These are phyloP conservation scores for Helogale parvula DNA, from an alignment of 2,113 vertebrate genomes.

Conservation along the genomic window DNA sequence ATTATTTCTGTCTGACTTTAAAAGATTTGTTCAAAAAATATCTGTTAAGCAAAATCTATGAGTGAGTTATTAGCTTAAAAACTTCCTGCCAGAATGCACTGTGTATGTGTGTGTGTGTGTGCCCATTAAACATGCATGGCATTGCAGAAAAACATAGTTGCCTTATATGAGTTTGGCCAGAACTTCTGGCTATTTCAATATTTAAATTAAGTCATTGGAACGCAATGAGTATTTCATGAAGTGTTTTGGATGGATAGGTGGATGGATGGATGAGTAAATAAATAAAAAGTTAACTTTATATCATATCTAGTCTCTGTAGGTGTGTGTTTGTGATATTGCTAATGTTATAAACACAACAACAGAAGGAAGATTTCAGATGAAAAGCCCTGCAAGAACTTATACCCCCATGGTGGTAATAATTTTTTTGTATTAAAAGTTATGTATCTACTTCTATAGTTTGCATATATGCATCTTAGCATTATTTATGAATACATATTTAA, in stretches of 20 bases:
- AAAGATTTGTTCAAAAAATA: slow-evolving; percentile 6
- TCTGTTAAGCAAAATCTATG: neutral
- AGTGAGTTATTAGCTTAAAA: slow-evolving; percentile 16
- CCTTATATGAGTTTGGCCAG: neutral
- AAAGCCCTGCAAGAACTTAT: neutral
- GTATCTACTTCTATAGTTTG: neutral
- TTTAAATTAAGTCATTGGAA: slow-evolving; percentile 4
- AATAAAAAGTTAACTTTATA: neutral
- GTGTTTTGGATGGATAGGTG: neutral
- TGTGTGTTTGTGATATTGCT: neutral
- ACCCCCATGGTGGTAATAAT: neutral
- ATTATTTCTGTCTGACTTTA: slow-evolving; percentile 48
- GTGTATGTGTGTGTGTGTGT: neutral
- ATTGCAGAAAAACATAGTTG: neutral
- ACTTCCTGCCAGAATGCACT: neutral
- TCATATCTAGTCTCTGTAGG: neutral
- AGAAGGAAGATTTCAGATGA: slow-evolving; percentile 18
- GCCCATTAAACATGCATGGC: neutral
- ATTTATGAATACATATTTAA: slow-evolving; percentile 32
- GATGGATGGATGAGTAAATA: neutral
- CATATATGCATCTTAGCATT: neutral
- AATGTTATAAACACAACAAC: neutral
- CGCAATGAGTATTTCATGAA: neutral
- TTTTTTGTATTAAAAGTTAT: neutral
- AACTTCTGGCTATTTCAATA: neutral